Percentiles rank a stretch among this genome's conserved stretches.
These are phyloP conservation scores for Orchestes rusci DNA, from an alignment of 2,888 invertebrate genomes.

Conservation along the genomic window DNA sequence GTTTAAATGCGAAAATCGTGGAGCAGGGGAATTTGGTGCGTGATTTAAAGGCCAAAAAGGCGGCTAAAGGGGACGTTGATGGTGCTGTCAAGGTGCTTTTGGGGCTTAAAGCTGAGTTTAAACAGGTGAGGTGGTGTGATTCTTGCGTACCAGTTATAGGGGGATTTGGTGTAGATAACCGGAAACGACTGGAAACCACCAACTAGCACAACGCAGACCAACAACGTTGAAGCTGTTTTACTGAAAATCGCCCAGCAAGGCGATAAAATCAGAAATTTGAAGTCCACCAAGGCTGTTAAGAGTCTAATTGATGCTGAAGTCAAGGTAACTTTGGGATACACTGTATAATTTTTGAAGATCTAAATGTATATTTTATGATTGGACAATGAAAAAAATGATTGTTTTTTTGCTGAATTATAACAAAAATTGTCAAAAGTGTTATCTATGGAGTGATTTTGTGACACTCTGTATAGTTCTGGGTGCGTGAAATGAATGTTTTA, in stretches of 20 bases:
- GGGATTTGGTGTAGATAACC: conserved; percentile 39
- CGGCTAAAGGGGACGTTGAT: conserved; percentile 49
- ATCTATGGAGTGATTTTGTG: too few species aligned
- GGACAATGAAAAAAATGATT: not conserved
- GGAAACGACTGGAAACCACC: conserved; percentile 51
- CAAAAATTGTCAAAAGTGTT: too few species aligned
- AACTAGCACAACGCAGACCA: conserved; percentile 25
- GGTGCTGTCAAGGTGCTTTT: conserved; percentile 51
- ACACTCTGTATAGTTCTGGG: too few species aligned
- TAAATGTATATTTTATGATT: not conserved
- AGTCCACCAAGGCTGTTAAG: conserved; percentile 50
- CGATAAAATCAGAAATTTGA: conserved; percentile 43
- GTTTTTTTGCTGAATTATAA: too few species aligned
- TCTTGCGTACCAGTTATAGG: too few species aligned
- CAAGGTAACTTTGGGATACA: conserved; percentile 31
- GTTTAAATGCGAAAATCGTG: conserved; percentile 30
- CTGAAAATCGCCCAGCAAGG: conserved; percentile 51
- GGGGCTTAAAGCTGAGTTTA: conserved; percentile 52
- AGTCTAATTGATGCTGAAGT: conserved; percentile 52
- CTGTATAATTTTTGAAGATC: not conserved
- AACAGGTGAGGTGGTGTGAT: conserved; percentile 41
- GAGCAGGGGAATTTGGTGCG: conserved; percentile 22
- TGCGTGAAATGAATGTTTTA: too few species aligned
- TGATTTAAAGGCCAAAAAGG: conserved; percentile 49
- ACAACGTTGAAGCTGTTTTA: conserved; percentile 25